A percentile compares a stretch with the other conserved stretches of the same genome.
Conservation (phyloP, 2,113 vertebrate species). For the Aphelocoma coerulescens region DNA sequence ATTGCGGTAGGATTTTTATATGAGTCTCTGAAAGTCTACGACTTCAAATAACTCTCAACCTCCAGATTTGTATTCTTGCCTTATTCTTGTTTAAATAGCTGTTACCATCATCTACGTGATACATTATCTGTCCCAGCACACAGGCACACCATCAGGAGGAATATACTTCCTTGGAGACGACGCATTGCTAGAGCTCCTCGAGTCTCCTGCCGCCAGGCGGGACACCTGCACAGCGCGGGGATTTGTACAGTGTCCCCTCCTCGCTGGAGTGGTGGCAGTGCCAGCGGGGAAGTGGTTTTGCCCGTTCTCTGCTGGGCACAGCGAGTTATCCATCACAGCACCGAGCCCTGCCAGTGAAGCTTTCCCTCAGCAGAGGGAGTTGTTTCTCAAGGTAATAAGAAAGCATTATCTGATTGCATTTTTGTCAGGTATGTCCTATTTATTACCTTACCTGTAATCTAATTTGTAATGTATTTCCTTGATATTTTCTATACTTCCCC, state of each 20-base stretch:
- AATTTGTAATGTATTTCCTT: slow-evolving; percentile 48
- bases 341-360: slow-evolving; percentile 34
- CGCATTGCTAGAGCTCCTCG: background rate
- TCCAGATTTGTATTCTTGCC: background rate
- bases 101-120: background rate
- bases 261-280: background rate
- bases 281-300: background rate
- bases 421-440: slow-evolving; percentile 55
- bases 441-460: slow-evolving; percentile 55
- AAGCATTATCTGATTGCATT: slow-evolving; percentile 46
- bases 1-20: background rate
- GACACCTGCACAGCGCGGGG: background rate
- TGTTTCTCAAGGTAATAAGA: slow-evolving; percentile 66
- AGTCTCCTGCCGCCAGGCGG: background rate
- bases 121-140: background rate
- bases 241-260: background rate
- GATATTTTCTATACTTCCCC: background rate
- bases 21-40: background rate
- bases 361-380: slow-evolving; percentile 69
- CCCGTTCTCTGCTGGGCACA: background rate
- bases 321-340: background rate
- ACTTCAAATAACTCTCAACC: background rate
- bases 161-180: background rate
- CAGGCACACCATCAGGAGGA: background rate
- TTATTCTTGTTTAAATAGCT: background rate